Evolutionary conservation across 1,140 invertebrate species (phyloP).

Genomic region (Popillia japonica): DNA sequence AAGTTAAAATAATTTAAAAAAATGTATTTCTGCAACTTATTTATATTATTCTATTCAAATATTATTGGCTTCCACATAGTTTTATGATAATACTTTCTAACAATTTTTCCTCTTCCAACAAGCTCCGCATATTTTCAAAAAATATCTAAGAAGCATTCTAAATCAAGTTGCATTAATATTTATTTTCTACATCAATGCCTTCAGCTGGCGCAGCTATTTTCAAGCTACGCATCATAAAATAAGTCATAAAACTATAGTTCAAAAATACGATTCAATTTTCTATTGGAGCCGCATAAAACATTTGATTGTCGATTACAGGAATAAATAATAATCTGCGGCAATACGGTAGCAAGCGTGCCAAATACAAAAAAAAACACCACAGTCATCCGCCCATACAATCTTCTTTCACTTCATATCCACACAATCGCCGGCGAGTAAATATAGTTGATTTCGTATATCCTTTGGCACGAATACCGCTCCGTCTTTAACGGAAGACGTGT

Average conservation of each 20-base stretch:
- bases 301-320: not conserved
- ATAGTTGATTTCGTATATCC: not conserved
- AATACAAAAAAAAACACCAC: not conserved
- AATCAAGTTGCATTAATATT: too few species aligned
- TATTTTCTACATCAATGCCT: not conserved
- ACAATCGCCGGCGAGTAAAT: slow-evolving; percentile 1
- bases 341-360: not conserved
- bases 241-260: not conserved
- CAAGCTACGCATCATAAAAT: not conserved
- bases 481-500: not conserved
- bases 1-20: too few species aligned
- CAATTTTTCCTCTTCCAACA: too few species aligned
- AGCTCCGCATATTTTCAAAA: too few species aligned
- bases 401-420: not conserved
- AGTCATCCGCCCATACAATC: not conserved
- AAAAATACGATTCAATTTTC: not conserved
- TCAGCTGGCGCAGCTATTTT: not conserved
- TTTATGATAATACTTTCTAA: too few species aligned
- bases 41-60: too few species aligned
- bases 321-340: not conserved
- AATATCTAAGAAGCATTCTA: too few species aligned
- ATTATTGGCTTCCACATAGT: too few species aligned
- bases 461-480: slow-evolving; percentile 26
- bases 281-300: not conserved
- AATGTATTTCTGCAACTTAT: too few species aligned